Conservation (phyloP, 2,888 invertebrate genomes). For the Junonia oenone region DNA sequence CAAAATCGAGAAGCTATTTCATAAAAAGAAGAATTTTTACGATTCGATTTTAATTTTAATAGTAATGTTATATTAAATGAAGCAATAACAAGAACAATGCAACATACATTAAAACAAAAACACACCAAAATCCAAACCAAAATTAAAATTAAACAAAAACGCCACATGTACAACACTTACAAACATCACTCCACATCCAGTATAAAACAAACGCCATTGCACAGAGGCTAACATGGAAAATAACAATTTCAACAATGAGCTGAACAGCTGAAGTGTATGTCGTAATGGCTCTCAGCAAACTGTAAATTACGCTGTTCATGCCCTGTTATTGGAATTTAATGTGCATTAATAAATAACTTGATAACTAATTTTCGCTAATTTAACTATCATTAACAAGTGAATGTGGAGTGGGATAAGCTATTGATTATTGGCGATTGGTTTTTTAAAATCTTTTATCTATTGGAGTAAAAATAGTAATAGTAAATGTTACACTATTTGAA, state of each 20-base stretch:
- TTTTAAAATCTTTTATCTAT: not conserved
- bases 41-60: too few relatives aligned
- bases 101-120: not conserved
- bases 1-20: too few relatives aligned
- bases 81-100: not conserved
- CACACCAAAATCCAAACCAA: too few relatives aligned
- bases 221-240: constrained; percentile 4
- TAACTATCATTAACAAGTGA: not conserved
- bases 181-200: too few relatives aligned
- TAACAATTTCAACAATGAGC: not conserved
- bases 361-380: not conserved
- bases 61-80: too few relatives aligned
- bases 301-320: not conserved
- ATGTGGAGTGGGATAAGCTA: not conserved
- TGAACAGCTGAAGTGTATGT: not conserved
- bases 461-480: not conserved
- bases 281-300: not conserved
- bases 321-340: not conserved
- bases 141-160: not conserved
- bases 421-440: not conserved
- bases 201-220: constrained; percentile 2
- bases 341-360: not conserved
- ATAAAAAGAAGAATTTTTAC: too few relatives aligned
- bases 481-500: not conserved
- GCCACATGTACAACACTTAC: not conserved